phyloP scores from a whole-genome alignment of 2,797 vertebrate species.

The Poeciliopsis presidionis region DNA sequence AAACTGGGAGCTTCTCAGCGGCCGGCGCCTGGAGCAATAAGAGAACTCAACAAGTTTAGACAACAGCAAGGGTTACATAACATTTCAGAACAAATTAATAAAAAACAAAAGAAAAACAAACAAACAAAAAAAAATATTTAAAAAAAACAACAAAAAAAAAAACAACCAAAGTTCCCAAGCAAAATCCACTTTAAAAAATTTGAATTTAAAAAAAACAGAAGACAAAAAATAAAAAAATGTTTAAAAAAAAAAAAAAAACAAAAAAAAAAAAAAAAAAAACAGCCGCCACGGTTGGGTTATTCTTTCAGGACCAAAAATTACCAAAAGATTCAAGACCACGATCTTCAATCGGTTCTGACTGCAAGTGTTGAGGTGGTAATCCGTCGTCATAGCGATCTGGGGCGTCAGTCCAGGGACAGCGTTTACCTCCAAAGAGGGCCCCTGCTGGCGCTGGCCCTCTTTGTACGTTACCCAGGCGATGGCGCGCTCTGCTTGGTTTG shows the following conservation, averaged over 20 bases:
- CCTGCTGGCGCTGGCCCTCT: slow-evolving; percentile 51
- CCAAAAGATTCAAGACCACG: not conserved
- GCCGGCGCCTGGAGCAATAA: slow-evolving; percentile 95
- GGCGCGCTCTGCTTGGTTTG: not conserved
- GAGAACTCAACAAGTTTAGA: slow-evolving; percentile 99
- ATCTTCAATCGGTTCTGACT: not conserved
- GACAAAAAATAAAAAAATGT: not conserved
- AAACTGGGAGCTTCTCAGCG: slow-evolving; percentile 98
- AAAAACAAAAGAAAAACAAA: not conserved
- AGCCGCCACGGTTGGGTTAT: not conserved
- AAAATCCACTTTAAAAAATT: not conserved
- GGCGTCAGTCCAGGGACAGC: not conserved
- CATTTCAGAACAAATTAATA: slow-evolving; percentile 58
- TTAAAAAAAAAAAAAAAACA: no score
- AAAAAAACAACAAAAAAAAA: not conserved
- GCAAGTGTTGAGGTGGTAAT: not conserved
- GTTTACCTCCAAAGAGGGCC: slow-evolving; percentile 78
- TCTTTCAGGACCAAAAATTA: not conserved
- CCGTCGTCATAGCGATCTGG: slow-evolving; percentile 3
- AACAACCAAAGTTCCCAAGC: slow-evolving; percentile 12
- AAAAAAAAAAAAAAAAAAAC: not conserved
- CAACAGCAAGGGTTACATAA: slow-evolving; percentile 82
- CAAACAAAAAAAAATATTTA: not conserved
- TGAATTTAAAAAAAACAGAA: not conserved
- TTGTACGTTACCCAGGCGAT: slow-evolving; percentile 72